Conservation (phyloP, 2,888 invertebrate genomes). For the Amphimallon solstitiale region DNA sequence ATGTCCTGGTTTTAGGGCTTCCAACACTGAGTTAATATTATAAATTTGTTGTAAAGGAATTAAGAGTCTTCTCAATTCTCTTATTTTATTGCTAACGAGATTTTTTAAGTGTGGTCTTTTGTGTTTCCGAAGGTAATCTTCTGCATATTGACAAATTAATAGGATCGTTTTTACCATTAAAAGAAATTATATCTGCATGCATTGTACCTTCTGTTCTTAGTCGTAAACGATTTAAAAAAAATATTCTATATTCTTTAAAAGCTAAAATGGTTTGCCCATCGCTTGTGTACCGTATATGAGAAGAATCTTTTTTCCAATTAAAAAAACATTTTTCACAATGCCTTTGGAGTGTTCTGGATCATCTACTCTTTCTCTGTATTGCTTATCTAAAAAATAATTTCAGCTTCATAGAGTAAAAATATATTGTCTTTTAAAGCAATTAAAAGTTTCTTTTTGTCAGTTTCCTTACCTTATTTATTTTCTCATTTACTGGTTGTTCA, state of each 20-base stretch:
- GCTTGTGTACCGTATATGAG: not conserved
- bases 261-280: not conserved
- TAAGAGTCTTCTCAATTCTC: not conserved
- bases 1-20: slow-evolving; percentile 17
- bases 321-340: not conserved
- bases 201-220: not conserved
- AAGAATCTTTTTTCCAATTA: slow-evolving; percentile 31
- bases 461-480: too few species aligned
- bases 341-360: too few species aligned
- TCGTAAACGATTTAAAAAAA: not conserved
- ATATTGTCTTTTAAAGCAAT: too few species aligned
- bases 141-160: slow-evolving; percentile 10
- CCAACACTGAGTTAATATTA: not conserved
- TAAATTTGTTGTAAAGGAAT: not conserved
- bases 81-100: not conserved
- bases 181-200: not conserved
- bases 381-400: too few species aligned
- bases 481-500: too few species aligned
- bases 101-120: not conserved
- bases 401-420: too few species aligned
- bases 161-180: not conserved
- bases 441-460: too few species aligned
- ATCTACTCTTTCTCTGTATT: too few species aligned
- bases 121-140: not conserved
- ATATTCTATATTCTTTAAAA: not conserved